Conservation (phyloP, 2,888 invertebrate genomes). For the Dynastes hyllus region DNA sequence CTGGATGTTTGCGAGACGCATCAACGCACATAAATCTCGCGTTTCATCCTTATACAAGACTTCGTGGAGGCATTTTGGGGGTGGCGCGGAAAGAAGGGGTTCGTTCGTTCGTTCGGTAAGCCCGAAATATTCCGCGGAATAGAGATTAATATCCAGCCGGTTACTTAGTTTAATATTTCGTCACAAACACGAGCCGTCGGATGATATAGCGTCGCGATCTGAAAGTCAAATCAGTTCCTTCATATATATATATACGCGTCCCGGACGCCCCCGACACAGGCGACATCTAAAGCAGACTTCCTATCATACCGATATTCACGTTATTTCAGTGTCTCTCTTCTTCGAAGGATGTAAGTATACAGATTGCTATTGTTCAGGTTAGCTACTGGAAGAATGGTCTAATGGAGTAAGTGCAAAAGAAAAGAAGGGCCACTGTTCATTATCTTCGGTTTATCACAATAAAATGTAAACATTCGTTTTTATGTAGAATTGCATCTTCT, state of each 20-base stretch:
- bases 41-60: neutral
- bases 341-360: too few relatives aligned
- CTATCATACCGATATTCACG: conserved; percentile 36
- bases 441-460: too few relatives aligned
- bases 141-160: conserved; percentile 51
- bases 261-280: neutral
- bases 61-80: neutral
- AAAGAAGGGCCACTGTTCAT: too few relatives aligned
- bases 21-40: conserved; percentile 15
- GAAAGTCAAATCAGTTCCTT: conserved; percentile 49
- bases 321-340: neutral
- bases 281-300: conserved; percentile 45
- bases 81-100: neutral
- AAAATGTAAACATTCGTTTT: too few relatives aligned
- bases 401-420: too few relatives aligned
- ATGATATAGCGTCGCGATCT: conserved; percentile 48
- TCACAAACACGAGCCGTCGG: conserved; percentile 46
- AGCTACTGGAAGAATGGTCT: too few relatives aligned
- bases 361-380: too few relatives aligned
- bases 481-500: too few relatives aligned
- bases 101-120: neutral
- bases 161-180: conserved; percentile 51
- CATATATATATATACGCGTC: conserved; percentile 29
- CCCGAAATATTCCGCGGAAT: conserved; percentile 27
- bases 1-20: conserved; percentile 4